Base-by-base conservation (phyloP, 1,140 invertebrate species). In the Atopsyche davidsoni region DNA sequence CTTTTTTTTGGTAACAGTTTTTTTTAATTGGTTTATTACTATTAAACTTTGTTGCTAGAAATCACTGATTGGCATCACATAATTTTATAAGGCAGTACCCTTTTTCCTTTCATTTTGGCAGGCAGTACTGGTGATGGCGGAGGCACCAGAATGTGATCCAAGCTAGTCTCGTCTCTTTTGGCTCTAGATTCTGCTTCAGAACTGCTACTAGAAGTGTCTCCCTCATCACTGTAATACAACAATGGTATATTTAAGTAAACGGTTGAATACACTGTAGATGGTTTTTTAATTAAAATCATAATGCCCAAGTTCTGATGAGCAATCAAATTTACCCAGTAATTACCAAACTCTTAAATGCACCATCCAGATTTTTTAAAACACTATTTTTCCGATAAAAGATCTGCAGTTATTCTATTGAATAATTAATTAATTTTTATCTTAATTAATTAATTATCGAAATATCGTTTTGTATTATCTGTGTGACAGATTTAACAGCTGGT, bases 161-260 rank as follows among this genome's bases (percentile, higher is more conserved):
- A 25, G 9, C 35, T 40, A 40, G 38, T 47, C 9, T 47, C 17
- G 38, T 56, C 46, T 34, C 57, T 51, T 59, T 66, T 61, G 53
- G 51, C 62, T 35, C 52, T 53, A 7, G 49, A 54, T 17, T 61
- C 63, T 31, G 62, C 65, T 51, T 73, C 70, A 6, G 71, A 79
- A 53, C 79, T 80, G 53, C 78, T 83, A 17, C 79, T 83, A 14
- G 81, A 85, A n/a, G 82, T 80, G 55, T 85, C 83, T 13, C 85
- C 86, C 65, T 87, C 85, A 60, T 87, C 84, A 67, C 85, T 87
- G 57, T 35, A 57, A 62, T 48, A 49, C n/a, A n/a, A 59, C 45
- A 21, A 48, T 18, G 6, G 36, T 28, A 44, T 22, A 40, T 19
- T 11, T 28, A 55, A 32, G 4, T 51, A 4, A 19, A 44, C 28